Conservation (phyloP, 92 coral and sea anemone genomes). For the Palythoa heliodiscus region DNA sequence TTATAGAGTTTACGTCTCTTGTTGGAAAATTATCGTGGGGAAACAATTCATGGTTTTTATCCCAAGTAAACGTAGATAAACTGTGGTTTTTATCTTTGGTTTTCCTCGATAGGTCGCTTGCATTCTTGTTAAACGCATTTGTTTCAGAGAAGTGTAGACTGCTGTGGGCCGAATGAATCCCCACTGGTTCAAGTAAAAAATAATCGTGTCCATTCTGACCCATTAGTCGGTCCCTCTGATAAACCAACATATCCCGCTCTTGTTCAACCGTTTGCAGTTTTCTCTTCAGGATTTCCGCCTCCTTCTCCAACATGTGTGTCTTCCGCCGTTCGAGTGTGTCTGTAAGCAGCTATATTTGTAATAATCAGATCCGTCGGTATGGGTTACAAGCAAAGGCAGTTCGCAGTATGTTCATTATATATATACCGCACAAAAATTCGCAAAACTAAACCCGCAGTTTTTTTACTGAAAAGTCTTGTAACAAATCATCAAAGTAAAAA, state of each 20-base stretch:
- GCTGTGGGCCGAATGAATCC: not conserved
- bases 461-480: no score
- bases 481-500: no score
- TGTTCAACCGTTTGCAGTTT: slow-evolving; percentile 65
- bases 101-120: not conserved
- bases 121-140: not conserved
- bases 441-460: no score
- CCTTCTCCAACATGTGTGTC: slow-evolving; percentile 42
- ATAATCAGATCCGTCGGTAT: no score
- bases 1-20: not conserved
- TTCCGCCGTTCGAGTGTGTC: not conserved
- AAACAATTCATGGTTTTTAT: not conserved
- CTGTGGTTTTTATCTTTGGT: not conserved
- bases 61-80: not conserved
- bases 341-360: no score
- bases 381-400: no score
- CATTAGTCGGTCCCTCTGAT: slow-evolving; percentile 63
- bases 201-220: slow-evolving; percentile 39
- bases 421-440: no score
- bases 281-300: slow-evolving; percentile 60
- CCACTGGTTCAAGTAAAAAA: not conserved
- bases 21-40: slow-evolving; percentile 4
- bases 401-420: no score
- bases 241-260: slow-evolving; percentile 56
- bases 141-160: not conserved